Percentiles rank a stretch among this genome's conserved stretches.
Evolutionary conservation across 1,140 invertebrate species (phyloP).

Genomic region (Aricia agestis): DNA sequence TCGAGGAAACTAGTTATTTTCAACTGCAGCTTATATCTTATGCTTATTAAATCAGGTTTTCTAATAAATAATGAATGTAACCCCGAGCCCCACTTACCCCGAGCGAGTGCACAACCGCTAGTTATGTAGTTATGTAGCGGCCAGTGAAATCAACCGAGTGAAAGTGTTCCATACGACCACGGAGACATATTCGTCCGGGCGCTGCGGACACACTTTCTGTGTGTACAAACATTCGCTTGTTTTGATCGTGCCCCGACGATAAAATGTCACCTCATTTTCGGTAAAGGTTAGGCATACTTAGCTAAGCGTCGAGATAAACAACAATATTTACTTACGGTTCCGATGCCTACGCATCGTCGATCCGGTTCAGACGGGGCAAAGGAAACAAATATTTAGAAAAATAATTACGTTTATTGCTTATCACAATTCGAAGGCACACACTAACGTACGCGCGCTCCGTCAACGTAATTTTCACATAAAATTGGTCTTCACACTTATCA

Average conservation of each 20-base stretch:
- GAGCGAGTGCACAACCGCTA: constrained; percentile 17
- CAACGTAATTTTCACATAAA: constrained; percentile 56
- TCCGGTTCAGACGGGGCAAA: constrained; percentile 25
- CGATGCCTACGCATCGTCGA: not conserved
- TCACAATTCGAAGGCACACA: constrained; percentile 75
- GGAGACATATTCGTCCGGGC: constrained; percentile 37
- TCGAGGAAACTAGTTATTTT: not conserved
- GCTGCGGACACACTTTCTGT: constrained; percentile 35
- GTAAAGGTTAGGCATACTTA: not conserved
- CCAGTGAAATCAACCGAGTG: constrained; percentile 61
- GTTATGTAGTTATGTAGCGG: constrained; percentile 40
- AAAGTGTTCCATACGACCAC: constrained; percentile 57
- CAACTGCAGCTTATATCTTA: not conserved
- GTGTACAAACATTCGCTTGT: constrained; percentile 20
- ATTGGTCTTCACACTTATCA: constrained; percentile 23
- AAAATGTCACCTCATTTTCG: not conserved
- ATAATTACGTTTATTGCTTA: constrained; percentile 73
- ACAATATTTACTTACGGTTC: constrained; percentile 9
- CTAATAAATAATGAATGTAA: constrained; percentile 12
- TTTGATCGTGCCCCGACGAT: not conserved
- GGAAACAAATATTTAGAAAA: constrained; percentile 57
- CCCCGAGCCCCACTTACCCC: constrained; percentile 27
- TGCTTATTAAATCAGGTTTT: not conserved
- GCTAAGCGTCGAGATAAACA: not conserved
- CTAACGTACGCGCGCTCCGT: constrained; percentile 65